phyloP scores from a whole-genome alignment of 1,140 invertebrate species.

The Hypothenemus hampei region DNA sequence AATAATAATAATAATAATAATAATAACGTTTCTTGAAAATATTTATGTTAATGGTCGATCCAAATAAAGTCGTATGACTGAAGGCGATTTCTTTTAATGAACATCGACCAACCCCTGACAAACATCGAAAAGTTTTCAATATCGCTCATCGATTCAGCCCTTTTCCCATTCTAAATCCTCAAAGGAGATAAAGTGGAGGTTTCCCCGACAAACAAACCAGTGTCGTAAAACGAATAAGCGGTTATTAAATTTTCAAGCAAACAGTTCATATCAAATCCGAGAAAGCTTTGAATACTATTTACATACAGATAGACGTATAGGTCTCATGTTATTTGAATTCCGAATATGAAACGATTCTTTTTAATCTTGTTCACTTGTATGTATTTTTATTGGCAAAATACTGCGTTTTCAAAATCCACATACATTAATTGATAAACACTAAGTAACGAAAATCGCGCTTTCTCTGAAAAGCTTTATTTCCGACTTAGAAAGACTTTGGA shows the following conservation, averaged over 20 bases:
- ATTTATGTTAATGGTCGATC: no score
- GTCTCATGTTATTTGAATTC: background rate
- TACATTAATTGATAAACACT: constrained; percentile 1
- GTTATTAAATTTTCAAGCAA: constrained; percentile 45
- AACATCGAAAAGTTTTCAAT: constrained; percentile 14
- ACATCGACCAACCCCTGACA: no score
- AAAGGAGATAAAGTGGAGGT: constrained; percentile 31
- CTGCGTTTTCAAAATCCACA: background rate
- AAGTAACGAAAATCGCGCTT: background rate
- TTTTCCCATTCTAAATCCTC: constrained; percentile 21
- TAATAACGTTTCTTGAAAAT: no score
- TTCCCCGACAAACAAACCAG: constrained; percentile 26
- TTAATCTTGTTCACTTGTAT: background rate
- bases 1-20: no score
- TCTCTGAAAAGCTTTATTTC: background rate
- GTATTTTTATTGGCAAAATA: background rate
- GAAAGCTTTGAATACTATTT: constrained; percentile 38
- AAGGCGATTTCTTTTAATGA: no score
- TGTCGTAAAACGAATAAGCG: constrained; percentile 27
- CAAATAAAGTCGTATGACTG: no score
- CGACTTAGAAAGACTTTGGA: no score
- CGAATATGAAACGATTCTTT: no score
- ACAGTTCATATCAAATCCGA: constrained; percentile 39
- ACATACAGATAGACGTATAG: constrained; percentile 1
- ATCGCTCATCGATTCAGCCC: constrained; percentile 17